Conservation (phyloP, 2,888 invertebrate species). For the Aphidoletes aphidimyza region DNA sequence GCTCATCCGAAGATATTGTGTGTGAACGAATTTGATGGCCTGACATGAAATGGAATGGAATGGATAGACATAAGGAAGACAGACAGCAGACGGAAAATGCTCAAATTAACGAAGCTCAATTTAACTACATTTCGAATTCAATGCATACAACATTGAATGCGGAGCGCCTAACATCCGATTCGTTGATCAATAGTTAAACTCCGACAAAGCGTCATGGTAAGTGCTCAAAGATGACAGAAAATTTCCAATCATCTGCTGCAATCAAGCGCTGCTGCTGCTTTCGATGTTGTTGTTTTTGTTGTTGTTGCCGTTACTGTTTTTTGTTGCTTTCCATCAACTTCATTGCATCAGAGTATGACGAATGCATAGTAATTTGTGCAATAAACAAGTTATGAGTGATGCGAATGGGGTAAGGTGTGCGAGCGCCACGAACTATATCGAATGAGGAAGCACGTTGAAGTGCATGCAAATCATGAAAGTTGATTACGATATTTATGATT, state of each 20-base stretch:
- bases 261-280: neutral
- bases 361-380: neutral
- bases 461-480: constrained; percentile 47
- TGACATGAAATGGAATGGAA: neutral
- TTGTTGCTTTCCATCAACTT: constrained; percentile 11
- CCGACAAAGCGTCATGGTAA: constrained; percentile 14
- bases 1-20: neutral
- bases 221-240: constrained; percentile 42
- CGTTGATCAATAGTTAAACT: constrained; percentile 32
- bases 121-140: constrained; percentile 34
- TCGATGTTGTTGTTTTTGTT: too few species aligned
- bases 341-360: neutral
- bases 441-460: constrained; percentile 10
- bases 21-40: neutral
- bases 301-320: neutral
- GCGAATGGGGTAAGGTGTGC: neutral
- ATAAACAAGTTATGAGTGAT: constrained; percentile 35
- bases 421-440: neutral
- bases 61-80: constrained; percentile 38
- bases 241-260: constrained; percentile 39
- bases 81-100: constrained; percentile 54
- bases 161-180: constrained; percentile 8
- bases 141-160: neutral
- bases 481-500: constrained; percentile 50
- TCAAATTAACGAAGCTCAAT: constrained; percentile 32